Evolutionary conservation across 2,113 vertebrate genomes (phyloP).

Genomic region (Ondatra zibethicus): DNA sequence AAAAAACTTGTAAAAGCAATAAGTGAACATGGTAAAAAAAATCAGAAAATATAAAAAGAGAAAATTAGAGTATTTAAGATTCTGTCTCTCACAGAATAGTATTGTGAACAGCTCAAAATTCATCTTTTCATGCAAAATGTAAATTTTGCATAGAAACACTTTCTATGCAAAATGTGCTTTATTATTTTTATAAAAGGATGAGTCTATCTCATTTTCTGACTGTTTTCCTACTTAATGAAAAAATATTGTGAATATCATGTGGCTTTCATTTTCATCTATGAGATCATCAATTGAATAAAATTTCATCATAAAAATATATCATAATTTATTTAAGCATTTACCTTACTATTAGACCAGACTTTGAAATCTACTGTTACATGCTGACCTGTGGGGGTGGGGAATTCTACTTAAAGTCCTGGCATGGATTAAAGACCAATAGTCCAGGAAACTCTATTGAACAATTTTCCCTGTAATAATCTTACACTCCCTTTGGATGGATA

Average conservation of each 20-base stretch:
- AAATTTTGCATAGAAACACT: not conserved
- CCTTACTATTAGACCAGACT: conserved; percentile 17
- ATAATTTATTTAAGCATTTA: conserved; percentile 54
- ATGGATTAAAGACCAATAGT: conserved; percentile 20
- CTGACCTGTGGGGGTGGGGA: not conserved
- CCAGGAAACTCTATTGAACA: not conserved
- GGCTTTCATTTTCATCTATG: not conserved
- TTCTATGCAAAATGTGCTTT: conserved; percentile 41
- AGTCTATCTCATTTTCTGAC: conserved; percentile 16
- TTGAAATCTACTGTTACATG: conserved; percentile 29
- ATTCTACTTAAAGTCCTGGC: not conserved
- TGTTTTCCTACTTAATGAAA: conserved; percentile 15
- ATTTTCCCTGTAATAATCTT: not conserved
- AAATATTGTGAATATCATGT: not conserved
- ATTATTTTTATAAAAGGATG: conserved; percentile 16
- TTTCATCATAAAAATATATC: not conserved
- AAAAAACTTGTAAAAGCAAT: conserved; percentile 11
- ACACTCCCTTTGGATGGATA: not conserved
- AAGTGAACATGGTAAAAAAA: conserved; percentile 13
- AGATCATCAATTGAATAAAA: conserved; percentile 22
- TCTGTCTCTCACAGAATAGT: not conserved
- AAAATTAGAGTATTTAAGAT: conserved; percentile 42
- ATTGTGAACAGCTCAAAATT: not conserved
- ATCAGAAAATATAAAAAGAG: conserved; percentile 24
- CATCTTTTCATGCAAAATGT: not conserved